Base-by-base conservation (phyloP, 2,113 vertebrate genomes). In the Esox niger region DNA sequence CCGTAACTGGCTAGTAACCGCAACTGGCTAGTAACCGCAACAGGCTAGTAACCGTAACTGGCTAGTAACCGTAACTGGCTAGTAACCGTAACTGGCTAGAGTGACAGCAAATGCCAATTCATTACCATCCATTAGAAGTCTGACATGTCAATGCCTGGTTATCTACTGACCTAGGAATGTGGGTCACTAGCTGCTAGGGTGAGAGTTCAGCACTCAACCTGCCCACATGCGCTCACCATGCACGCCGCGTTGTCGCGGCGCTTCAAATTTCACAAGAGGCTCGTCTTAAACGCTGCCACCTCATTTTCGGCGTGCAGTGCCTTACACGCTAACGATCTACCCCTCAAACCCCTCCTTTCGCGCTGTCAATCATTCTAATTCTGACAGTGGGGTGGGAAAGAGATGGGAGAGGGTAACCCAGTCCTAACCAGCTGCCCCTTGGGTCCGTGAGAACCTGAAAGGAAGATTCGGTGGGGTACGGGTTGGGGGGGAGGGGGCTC, bases 311-410 rank as follows among this genome's bases (percentile, higher is more conserved):
- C 87, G 80, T 79, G 69, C 63, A 57, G 59, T 75, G 69, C 70
- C 64, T 75, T 75, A 82, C 76, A 68, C 70, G 79, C 82, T 90
- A 88, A 90, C 85, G 72, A 90, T 84, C 72, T 77, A 47, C 35
- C 52, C 54, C 58, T 76, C 77, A 54, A 74, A 81, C 67, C 78
- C 73, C 70, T 29, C 49, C 59, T 56, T 74, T 70, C 68, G 63
- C 66, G 60, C 62, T 43, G 73, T 31, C 56, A 69, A 64, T 64
- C 59, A 58, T 69, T 64, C 60, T 74, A 74, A 74, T 69, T 65
- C 27, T 58, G 61, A 52, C 71, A 17, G 8, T 21, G 29, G 15
- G 30, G 56, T 23, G 6, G 38, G 56, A 54, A 15, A 15, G 11
- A 58, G 23, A 15, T 25, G 55, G 29, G 2, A 2, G 9, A 30